These are phyloP conservation scores for Lacerta bilineata DNA, from an alignment of 2,797 vertebrate genomes.

Conservation along the genomic window DNA sequence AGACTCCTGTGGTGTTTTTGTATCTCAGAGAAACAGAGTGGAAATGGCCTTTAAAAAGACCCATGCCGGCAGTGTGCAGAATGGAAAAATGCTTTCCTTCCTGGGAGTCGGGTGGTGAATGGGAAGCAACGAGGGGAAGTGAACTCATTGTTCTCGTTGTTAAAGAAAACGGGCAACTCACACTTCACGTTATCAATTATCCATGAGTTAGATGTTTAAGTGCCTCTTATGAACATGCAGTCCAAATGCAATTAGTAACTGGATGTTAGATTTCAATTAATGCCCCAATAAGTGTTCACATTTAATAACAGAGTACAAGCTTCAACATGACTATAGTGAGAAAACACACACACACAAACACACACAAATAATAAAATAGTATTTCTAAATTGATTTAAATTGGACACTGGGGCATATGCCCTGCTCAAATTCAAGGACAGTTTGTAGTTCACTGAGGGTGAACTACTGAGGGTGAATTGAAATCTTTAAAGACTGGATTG, in stretches of 20 bases:
- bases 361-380: background rate
- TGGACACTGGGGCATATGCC: background rate
- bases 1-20: slow-evolving; percentile 44
- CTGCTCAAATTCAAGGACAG: background rate
- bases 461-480: background rate
- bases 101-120: accelerated
- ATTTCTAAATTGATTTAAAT: background rate
- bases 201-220: slow-evolving; percentile 53
- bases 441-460: background rate
- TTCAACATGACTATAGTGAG: background rate
- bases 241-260: slow-evolving; percentile 48
- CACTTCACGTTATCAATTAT: slow-evolving; percentile 31
- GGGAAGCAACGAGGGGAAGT: background rate
- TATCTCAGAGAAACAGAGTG: slow-evolving; percentile 51
- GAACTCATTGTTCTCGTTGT: slow-evolving; percentile 13
- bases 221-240: background rate
- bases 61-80: slow-evolving; percentile 3
- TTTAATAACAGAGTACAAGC: slow-evolving; percentile 24
- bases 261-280: slow-evolving; percentile 44
- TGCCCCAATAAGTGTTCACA: slow-evolving; percentile 11
- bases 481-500: background rate
- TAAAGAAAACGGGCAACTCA: slow-evolving; percentile 17
- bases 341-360: slow-evolving; percentile 14
- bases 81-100: slow-evolving; percentile 12
- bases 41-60: slow-evolving; percentile 49